Evolutionary conservation across 2,113 vertebrate species (phyloP), one percentile per base, ranked within the genome.

Genomic region (Phyllopteryx taeniolatus): DNA sequence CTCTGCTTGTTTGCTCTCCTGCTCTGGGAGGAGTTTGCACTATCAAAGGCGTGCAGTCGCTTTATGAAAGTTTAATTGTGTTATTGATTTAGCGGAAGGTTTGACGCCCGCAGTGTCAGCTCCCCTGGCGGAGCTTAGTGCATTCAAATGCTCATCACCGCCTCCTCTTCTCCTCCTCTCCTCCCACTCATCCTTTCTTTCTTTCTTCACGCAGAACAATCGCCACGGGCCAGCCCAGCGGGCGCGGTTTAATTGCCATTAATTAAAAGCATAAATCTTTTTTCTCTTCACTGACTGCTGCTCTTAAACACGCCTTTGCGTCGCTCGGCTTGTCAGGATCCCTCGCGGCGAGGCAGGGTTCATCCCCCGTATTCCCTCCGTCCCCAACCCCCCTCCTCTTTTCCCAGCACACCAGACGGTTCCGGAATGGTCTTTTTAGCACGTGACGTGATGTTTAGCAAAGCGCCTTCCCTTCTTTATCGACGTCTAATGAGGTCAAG

Each of bases 241-340:
- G 98, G 95, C 98, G 98, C 92, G 97, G 94, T 99, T 98, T 99
- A 99, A 99, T 99, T 99, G 98, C 97, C 94, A 96, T 98, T 99
- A 98, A 99, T 99, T 99, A 99, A 98, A 98, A 98, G 96, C 96
- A 98, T 98, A 98, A 98, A 98, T 98, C 96, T 96, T 98, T 98
- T 79, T 98, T 98, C 94, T 98, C 94, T 96, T 96, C 94, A 92
- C 93, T 97, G 93, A 93, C 95, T 96, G 59, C 93, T 94, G 93
- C 95, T 97, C 95, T 98, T 98, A 98, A 96, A 98, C 95, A 95
- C 93, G 93, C 95, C 93, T 95, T 94, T 93, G 94, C 94, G 89
- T 92, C 89, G 91, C 91, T 92, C 90, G 89, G 93, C 96, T 96
- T 96, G 94, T 96, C 93, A 96, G 95, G 96, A 98, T 95, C 95